Conservation (phyloP, 2,797 vertebrate genomes). For the Tangara arthus region DNA sequence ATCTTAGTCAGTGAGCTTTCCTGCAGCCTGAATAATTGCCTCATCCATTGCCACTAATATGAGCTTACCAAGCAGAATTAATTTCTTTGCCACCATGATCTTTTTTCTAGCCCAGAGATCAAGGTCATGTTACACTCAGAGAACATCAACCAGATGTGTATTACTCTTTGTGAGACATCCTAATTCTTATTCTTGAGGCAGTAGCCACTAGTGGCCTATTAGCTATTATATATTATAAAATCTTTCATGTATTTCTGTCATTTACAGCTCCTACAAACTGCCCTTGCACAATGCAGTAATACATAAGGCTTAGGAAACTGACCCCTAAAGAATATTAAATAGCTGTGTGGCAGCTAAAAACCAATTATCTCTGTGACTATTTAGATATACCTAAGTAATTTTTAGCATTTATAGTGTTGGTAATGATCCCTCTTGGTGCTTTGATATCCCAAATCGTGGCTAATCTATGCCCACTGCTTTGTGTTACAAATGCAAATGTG, state of each 20-base stretch:
- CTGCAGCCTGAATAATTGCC: conserved; percentile 53
- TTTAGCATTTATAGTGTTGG: conserved; percentile 34
- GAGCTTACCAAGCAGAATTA: conserved; percentile 64
- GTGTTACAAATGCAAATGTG: conserved; percentile 41
- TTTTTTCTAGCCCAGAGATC: conserved; percentile 21
- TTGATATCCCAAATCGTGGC: conserved; percentile 2
- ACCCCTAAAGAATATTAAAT: conserved; percentile 51
- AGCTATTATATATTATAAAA: conserved; percentile 71
- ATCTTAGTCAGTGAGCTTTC: conserved; percentile 32
- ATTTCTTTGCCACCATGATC: conserved; percentile 53
- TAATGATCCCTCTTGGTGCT: conserved; percentile 6
- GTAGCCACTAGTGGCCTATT: conserved; percentile 74
- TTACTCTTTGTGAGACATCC: conserved; percentile 26
- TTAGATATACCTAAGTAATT: conserved; percentile 35
- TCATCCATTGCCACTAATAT: conserved; percentile 56
- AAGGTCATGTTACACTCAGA: conserved; percentile 49
- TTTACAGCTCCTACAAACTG: conserved; percentile 7
- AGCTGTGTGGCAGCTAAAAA: conserved; percentile 39
- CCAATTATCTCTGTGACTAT: conserved; percentile 38
- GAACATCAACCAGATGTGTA: conserved; percentile 33
- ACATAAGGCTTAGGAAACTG: conserved; percentile 12
- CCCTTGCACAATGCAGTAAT: conserved; percentile 5
- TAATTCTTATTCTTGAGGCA: conserved; percentile 56
- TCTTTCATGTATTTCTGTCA: conserved; percentile 70
- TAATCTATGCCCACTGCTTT: conserved; percentile 3